A percentile compares a stretch with the other conserved stretches of the same genome.
These are phyloP conservation scores for Chiloscyllium plagiosum DNA, from an alignment of 2,113 vertebrate genomes.

Conservation along the genomic window DNA sequence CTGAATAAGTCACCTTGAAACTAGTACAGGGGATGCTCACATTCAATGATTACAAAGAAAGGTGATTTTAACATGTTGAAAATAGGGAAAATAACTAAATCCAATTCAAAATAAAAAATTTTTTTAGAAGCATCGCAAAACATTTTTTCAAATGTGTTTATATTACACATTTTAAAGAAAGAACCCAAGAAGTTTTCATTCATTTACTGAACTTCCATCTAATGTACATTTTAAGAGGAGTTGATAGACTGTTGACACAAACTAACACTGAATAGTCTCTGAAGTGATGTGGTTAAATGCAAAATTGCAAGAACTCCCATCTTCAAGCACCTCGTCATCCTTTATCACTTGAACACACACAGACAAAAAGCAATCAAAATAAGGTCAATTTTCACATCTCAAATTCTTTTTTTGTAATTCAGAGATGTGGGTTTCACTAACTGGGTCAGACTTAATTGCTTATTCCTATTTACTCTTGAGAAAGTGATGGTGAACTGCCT, in stretches of 20 bases:
- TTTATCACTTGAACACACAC: too few relatives aligned
- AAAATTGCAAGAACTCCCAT: background rate
- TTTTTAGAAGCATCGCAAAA: background rate
- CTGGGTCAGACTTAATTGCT: too few relatives aligned
- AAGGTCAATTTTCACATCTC: too few relatives aligned
- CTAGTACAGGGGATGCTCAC: background rate
- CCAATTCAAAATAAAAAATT: background rate
- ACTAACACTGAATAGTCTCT: background rate
- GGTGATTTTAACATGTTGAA: background rate
- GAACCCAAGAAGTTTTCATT: background rate
- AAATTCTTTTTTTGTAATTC: too few relatives aligned
- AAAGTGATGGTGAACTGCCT: too few relatives aligned
- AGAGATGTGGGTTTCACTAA: too few relatives aligned
- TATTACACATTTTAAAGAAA: background rate
- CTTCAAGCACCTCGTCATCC: too few relatives aligned
- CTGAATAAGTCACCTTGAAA: background rate
- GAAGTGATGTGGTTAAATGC: background rate
- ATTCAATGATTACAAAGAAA: background rate
- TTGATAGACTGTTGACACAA: background rate
- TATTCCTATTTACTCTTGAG: too few relatives aligned
- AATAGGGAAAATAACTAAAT: background rate
- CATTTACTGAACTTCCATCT: background rate
- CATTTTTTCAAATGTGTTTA: background rate
- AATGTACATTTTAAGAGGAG: background rate
- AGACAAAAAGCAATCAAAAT: too few relatives aligned